Conservation (phyloP, 2,113 vertebrate species). For the Tychaedon coryphoeus region DNA sequence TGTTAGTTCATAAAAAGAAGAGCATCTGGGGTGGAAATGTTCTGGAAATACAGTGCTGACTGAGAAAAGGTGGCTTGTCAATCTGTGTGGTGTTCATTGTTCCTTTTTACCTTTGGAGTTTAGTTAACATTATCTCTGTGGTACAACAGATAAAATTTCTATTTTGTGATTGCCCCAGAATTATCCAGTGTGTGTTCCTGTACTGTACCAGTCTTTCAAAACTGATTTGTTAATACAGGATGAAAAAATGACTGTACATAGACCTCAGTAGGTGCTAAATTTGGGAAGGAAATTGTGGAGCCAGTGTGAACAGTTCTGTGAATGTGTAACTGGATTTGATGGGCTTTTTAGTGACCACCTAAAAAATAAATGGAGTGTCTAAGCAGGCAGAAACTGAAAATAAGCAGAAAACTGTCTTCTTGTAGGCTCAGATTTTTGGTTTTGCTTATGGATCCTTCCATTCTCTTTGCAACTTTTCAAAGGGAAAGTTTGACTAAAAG, state of each 20-base stretch:
- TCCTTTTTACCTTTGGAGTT: not conserved
- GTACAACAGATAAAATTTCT: not conserved
- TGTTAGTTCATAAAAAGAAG: not conserved
- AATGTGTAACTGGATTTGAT: not conserved
- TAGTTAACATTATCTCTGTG: not conserved
- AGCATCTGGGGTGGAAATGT: not conserved
- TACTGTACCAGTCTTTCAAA: not conserved
- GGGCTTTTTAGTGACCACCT: not conserved
- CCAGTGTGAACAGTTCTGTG: not conserved
- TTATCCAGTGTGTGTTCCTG: not conserved
- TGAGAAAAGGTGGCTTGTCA: not conserved
- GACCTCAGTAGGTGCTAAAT: not conserved
- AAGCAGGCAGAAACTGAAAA: not conserved
- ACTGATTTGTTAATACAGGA: not conserved
- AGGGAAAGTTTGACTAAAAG: not conserved
- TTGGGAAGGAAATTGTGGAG: not conserved
- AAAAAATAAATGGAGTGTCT: not conserved
- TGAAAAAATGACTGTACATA: not conserved
- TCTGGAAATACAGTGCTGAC: not conserved
- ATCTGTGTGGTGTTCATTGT: not conserved
- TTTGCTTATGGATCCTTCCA: not conserved
- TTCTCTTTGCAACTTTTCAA: not conserved
- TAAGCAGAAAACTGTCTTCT: not conserved
- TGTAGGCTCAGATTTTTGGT: not conserved
- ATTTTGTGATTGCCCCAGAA: not conserved